A percentile compares a stretch with the other conserved stretches of the same genome.
Evolutionary conservation across 2,113 vertebrate genomes (phyloP).

Genomic region (Leucosticte australis): DNA sequence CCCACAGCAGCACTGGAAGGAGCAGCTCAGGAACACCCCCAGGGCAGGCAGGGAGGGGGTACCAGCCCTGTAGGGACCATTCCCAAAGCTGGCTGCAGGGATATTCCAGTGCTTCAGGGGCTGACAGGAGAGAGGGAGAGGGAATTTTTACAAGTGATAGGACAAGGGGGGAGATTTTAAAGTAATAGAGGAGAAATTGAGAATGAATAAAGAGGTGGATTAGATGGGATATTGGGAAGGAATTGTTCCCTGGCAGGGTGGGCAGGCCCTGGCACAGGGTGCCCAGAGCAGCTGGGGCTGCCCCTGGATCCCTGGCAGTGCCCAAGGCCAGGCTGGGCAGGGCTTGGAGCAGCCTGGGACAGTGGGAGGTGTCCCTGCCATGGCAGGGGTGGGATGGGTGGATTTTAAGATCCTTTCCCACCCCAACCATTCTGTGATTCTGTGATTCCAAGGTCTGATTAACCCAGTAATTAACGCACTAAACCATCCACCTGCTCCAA

Average conservation of each 20-base stretch:
- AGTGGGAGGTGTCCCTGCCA: neutral
- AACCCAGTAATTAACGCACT: neutral
- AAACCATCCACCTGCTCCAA: neutral
- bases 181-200: neutral
- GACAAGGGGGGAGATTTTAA: too few species aligned
- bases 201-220: rapidly evolving
- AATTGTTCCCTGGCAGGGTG: neutral
- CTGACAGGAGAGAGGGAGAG: neutral
- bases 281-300: neutral
- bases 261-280: neutral
- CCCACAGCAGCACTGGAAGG: rapidly evolving
- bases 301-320: neutral
- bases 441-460: neutral
- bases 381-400: rapidly evolving
- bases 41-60: neutral
- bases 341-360: neutral
- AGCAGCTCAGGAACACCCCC: neutral
- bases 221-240: neutral
- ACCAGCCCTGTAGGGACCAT: rapidly evolving
- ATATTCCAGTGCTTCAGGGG: neutral
- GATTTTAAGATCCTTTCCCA: rapidly evolving
- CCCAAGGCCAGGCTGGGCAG: rapidly evolving
- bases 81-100: neutral
- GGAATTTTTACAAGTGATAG: neutral
- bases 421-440: neutral